A percentile compares a stretch with the other conserved stretches of the same genome.
phyloP scores from a whole-genome alignment of 1,140 invertebrate genomes.

The Phthorimaea operculella region DNA sequence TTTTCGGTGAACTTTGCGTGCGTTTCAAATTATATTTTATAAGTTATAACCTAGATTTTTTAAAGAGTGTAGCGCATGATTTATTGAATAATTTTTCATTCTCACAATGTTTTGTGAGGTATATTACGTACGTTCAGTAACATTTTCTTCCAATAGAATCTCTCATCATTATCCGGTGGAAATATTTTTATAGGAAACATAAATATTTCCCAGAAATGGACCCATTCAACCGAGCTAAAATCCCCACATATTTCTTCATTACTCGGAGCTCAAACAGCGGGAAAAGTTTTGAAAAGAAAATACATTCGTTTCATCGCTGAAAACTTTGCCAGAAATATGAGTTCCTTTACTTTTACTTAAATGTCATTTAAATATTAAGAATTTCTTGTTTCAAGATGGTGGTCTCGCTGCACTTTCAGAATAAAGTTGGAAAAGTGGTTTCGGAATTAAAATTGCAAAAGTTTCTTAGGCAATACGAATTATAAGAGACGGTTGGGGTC shows the following conservation, averaged over 20 bases:
- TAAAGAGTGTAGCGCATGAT: too few relatives aligned
- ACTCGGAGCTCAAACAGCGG: neutral
- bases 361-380: neutral
- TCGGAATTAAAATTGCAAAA: constrained; percentile 1
- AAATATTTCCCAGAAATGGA: neutral
- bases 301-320: too few relatives aligned
- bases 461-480: neutral
- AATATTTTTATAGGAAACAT: neutral
- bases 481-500: neutral
- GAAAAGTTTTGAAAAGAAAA: too few relatives aligned
- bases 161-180: too few relatives aligned
- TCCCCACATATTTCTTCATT: neutral
- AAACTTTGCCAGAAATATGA: neutral
- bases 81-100: too few relatives aligned
- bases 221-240: neutral
- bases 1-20: too few relatives aligned
- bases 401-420: neutral
- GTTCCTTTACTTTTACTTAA: neutral
- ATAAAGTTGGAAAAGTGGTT: neutral
- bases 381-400: neutral
- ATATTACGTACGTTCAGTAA: too few relatives aligned
- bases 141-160: too few relatives aligned
- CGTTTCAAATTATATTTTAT: too few relatives aligned
- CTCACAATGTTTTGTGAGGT: too few relatives aligned
- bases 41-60: too few relatives aligned